These are phyloP conservation scores for Acleris literana DNA, from an alignment of 2,888 invertebrate genomes.

Conservation along the genomic window DNA sequence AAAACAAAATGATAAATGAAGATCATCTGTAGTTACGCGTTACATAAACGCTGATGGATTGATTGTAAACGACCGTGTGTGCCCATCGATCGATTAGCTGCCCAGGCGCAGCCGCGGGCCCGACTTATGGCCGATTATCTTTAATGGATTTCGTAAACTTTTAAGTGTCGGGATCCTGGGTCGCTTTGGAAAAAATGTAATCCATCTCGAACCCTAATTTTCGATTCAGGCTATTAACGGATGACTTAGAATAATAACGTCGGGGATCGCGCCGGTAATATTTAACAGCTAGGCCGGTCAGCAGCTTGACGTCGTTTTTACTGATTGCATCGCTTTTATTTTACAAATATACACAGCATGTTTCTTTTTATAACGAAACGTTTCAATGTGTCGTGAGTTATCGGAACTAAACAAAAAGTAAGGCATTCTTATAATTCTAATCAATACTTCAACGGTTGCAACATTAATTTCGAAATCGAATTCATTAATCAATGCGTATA, in stretches of 20 bases:
- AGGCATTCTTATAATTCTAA: neutral
- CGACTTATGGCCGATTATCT: slow-evolving; percentile 74
- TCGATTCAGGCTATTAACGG: slow-evolving; percentile 59
- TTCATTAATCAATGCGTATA: slow-evolving; percentile 30
- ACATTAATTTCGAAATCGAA: slow-evolving; percentile 32
- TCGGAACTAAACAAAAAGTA: neutral
- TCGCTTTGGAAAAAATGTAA: slow-evolving; percentile 56
- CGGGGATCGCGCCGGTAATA: slow-evolving; percentile 50
- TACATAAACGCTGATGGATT: slow-evolving; percentile 82
- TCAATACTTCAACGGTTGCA: neutral
- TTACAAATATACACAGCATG: neutral
- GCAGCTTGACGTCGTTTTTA: slow-evolving; percentile 10
- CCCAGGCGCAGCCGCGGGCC: slow-evolving; percentile 63
- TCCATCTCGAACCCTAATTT: slow-evolving; percentile 63
- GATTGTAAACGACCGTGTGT: slow-evolving; percentile 76
- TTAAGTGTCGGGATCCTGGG: slow-evolving; percentile 67
- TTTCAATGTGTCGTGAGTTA: neutral
- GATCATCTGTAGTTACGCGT: slow-evolving; percentile 78
- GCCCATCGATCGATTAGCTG: slow-evolving; percentile 79
- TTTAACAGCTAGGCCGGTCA: slow-evolving; percentile 43
- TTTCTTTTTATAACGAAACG: too few species aligned
- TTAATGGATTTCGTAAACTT: slow-evolving; percentile 76
- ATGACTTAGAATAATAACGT: slow-evolving; percentile 54
- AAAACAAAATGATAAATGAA: slow-evolving; percentile 82
- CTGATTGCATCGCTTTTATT: neutral